phyloP scores from a whole-genome alignment of 2,888 invertebrate species.

The Oscheius sp. region DNA sequence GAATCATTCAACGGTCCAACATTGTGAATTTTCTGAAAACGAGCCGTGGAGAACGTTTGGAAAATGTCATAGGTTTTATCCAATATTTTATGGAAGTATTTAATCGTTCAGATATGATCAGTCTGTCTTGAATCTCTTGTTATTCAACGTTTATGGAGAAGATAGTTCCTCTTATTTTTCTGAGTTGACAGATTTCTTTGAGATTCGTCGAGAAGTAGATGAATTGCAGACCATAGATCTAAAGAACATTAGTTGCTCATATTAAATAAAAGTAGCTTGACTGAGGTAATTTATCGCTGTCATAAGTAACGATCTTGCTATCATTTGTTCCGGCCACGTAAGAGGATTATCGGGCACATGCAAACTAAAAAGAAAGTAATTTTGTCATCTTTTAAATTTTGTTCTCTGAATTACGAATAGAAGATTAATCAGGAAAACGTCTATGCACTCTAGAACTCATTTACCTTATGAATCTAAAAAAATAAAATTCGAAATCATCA shows the following conservation, averaged over 20 bases:
- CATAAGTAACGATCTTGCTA: background rate
- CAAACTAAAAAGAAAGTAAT: slow-evolving; percentile 8
- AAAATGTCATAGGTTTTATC: slow-evolving; percentile 22
- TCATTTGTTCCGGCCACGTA: slow-evolving; percentile 8
- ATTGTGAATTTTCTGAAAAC: background rate
- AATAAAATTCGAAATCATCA: too few relatives aligned
- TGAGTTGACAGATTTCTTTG: slow-evolving; percentile 52
- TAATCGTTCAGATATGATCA: slow-evolving; percentile 33
- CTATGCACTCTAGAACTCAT: background rate
- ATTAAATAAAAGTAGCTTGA: background rate
- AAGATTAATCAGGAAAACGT: background rate
- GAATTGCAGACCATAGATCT: background rate
- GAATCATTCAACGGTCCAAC: slow-evolving; percentile 6
- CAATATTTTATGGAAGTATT: background rate
- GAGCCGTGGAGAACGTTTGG: slow-evolving; percentile 10
- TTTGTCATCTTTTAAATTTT: background rate
- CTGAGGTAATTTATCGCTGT: background rate
- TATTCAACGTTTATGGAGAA: slow-evolving; percentile 70
- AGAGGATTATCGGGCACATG: background rate
- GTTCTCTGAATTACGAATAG: background rate
- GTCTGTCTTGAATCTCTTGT: slow-evolving; percentile 71
- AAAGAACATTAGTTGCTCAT: background rate
- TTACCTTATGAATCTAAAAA: too few relatives aligned
- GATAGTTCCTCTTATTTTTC: slow-evolving; percentile 58
- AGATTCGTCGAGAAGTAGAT: slow-evolving; percentile 26